Evolutionary conservation across 2,797 vertebrate genomes (phyloP).

Genomic region (Agapornis canus): DNA sequence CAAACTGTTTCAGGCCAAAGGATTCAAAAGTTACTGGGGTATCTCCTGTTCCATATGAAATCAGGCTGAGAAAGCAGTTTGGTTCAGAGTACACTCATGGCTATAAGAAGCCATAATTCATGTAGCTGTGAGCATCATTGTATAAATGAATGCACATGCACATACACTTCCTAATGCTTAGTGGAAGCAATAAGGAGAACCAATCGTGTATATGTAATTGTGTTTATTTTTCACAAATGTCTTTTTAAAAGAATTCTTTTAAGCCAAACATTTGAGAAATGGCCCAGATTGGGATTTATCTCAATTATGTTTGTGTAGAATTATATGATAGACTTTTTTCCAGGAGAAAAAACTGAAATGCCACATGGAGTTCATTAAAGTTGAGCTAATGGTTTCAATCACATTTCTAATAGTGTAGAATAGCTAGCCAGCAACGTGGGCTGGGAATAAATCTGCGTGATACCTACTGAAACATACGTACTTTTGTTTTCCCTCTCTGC

Average conservation of each 20-base stretch:
- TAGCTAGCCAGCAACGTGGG: conserved; percentile 1
- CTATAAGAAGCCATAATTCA: not conserved
- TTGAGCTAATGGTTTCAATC: conserved; percentile 73
- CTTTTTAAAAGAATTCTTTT: conserved; percentile 4
- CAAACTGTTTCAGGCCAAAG: not conserved
- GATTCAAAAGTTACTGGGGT: not conserved
- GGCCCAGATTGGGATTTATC: conserved; percentile 35
- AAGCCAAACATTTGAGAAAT: conserved; percentile 19
- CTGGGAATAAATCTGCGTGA: not conserved
- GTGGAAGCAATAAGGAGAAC: conserved; percentile 9
- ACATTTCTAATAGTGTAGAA: conserved; percentile 53
- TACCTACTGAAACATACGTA: not conserved
- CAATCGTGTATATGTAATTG: conserved; percentile 6
- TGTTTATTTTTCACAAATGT: conserved; percentile 48
- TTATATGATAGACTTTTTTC: not conserved
- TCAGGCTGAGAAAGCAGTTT: not conserved
- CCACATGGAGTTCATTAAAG: conserved; percentile 73
- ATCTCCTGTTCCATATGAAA: not conserved
- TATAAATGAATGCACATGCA: conserved; percentile 23
- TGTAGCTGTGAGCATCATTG: not conserved
- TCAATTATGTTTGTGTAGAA: conserved; percentile 13
- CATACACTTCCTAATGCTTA: not conserved
- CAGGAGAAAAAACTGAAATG: conserved; percentile 9
- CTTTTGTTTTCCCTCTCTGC: not conserved
- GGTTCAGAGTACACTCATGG: not conserved